Conservation (phyloP, 1,140 invertebrate species). For the Microplitis mediator region DNA sequence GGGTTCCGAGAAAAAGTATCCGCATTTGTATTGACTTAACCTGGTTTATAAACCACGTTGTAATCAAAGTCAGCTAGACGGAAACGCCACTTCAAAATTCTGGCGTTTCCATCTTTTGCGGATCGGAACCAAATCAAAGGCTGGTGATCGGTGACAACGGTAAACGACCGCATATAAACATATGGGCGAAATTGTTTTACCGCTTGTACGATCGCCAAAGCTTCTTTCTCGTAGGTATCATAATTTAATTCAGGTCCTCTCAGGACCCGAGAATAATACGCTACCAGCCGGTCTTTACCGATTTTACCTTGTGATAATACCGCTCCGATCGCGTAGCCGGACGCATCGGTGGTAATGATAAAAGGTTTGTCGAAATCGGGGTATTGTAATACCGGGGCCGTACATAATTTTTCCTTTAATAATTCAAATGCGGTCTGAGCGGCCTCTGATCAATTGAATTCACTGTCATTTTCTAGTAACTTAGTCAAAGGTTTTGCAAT, state of each 20-base stretch:
- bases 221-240: neutral
- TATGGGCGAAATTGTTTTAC: neutral
- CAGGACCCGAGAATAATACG: neutral
- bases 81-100: neutral
- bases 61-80: neutral
- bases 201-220: neutral
- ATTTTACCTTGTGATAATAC: neutral
- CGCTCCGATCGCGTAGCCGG: neutral
- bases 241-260: neutral
- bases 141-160: neutral
- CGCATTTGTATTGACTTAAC: neutral
- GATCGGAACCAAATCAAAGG: neutral
- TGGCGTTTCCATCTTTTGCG: neutral
- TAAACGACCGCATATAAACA: neutral
- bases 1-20: neutral
- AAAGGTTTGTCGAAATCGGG: slow-evolving; percentile 2
- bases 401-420: neutral
- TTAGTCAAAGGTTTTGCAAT: neutral
- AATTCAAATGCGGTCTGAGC: neutral
- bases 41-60: neutral
- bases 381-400: neutral
- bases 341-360: neutral
- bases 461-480: neutral
- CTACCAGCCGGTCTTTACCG: neutral
- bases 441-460: neutral